Base-by-base conservation (phyloP, 2,797 vertebrate species). In the Takifugu rubripes region DNA sequence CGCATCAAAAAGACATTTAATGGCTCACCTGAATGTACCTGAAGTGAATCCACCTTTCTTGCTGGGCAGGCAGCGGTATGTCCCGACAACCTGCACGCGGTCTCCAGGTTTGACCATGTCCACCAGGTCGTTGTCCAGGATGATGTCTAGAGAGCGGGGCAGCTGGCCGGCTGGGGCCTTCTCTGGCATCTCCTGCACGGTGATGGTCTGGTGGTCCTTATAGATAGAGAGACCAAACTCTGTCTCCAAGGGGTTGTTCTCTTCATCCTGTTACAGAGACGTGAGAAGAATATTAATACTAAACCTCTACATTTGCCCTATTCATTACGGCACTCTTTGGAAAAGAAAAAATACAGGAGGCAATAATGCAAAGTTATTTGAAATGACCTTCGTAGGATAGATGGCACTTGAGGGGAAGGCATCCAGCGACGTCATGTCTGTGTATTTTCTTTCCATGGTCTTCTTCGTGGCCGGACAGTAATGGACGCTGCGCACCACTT, bases 121-220 rank as follows among this genome's bases (percentile, higher is more conserved):
- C 79, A 99, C 97, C 78, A 99, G 86, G 82, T 99, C 97, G 16
- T 98, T 94, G 36, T 99, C 96, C 82, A 99, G 84, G 73, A 99
- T 88, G 62, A 99, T 92, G 15, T 99, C 96, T 80, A 98, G 93
- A 0, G 97, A 99, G 61, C 97, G 95, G 0, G 97, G 97, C 29
- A 99, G 92, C 83, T 99, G 97, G 26, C 97, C 97, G 0, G 97
- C 96, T 0, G 97, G 97, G 2, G 97, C 96, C 60, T 99, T 99
- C 88, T 99, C 97, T 0, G 97, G 97, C 97, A 99, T 99, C 90
- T 99, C 97, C 91, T 99, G 97, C 61, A 99, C 94, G 0, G 95
- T 96, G 86, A 99, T 91, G 68, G 92, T 96, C 89, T 99, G 97
- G 80, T 99, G 96, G 78, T 99, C 97, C 69, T 96, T 98, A 81